Evolutionary conservation across 2,113 vertebrate genomes (phyloP), one percentile per base, ranked within the genome.

Genomic region (Casuarius casuarius): DNA sequence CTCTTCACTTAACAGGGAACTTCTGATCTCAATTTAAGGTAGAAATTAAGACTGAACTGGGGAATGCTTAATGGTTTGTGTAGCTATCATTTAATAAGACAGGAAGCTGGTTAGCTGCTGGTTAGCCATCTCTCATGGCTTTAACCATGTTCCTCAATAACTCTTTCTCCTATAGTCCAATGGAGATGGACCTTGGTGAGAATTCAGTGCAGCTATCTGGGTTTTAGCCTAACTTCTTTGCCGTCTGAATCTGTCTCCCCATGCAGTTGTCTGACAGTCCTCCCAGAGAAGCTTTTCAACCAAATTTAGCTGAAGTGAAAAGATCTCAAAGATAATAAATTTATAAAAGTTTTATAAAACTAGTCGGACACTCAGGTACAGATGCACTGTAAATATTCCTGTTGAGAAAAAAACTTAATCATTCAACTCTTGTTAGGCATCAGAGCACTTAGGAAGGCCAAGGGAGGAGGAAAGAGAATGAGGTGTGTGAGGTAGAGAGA

Each of bases 301-400:
- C 49, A 74, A 29, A 52, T 79, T 73, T 91, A 68, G 21, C 35
- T 17, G 91, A 73, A 58, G 58, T 59, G 68, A 67, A 91, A 75
- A 80, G 56, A 76, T 42, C 31, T 72, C 35, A n/a, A 72, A 86
- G 48, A 58, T 17, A 40, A 3, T 68, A 46, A 33, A 84, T 87
- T 67, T 84, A 59, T 82, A 72, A 75, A 81, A 46, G n/a, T 87
- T 87, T 67, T 84, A 63, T 85, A 78, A 75, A 81, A 95, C 33
- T 29, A 81, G 23, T 13, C 40, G 81, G 40, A 40, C 48, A 77
- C 35, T 84, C 49, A 70, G 58, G 38, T 67, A 71, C 26, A 75
- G 73, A 84, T 95, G 77, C 8, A 13, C 21, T 65, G 21, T 63
- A 46, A 54, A 54, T 79, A 68, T 8, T 83, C 0, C 1, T 22